Evolutionary conservation across 2,888 invertebrate genomes (phyloP), one percentile per base, ranked within the genome.

Genomic region (Gisinianus flammeolus): DNA sequence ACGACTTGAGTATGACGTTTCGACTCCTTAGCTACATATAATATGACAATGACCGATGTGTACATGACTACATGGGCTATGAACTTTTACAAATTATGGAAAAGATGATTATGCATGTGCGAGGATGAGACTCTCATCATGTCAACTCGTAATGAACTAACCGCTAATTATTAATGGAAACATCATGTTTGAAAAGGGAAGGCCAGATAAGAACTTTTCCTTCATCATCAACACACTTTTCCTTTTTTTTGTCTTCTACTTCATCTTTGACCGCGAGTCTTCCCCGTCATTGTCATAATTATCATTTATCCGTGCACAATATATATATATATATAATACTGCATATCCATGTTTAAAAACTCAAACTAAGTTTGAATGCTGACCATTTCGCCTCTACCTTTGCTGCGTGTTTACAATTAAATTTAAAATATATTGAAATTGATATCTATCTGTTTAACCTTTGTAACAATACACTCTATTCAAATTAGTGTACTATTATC

Each of bases 141-240:
- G 16, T 44, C 8, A 44, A 44, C 44, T 44, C 44, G 44, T 44
- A 44, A 44, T 44, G 44, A 44, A 44, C 44, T 44, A 77, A 69
- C 77, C 66, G 69, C 75, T 79, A 75, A 56, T 69, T 69, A 69
- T 69, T 69, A 69, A 69, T 69, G 69, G 44, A 69, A 69, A 69
- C 69, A 69, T 69, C 16, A 69, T 69, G 52, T 69, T 52, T 19
- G 69, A 56, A 71, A 71, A 71, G 31, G 56, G 56, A 52, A n/a
- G 22, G 3, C 10, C 56, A 24, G 71, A 71, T 71, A 71, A 71
- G 56, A 54, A 71, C 30, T 71, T 71, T 71, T 71, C 56, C 71
- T 54, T 54, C 71, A 69, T 24, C 66, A 30, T 56, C 56, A 56
- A 56, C 71, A 71, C 54, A 30, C 71, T 71, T 71, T 71, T 71